Base-by-base conservation (phyloP, 1,140 invertebrate species). In the Ceratosolen fusciceps region DNA sequence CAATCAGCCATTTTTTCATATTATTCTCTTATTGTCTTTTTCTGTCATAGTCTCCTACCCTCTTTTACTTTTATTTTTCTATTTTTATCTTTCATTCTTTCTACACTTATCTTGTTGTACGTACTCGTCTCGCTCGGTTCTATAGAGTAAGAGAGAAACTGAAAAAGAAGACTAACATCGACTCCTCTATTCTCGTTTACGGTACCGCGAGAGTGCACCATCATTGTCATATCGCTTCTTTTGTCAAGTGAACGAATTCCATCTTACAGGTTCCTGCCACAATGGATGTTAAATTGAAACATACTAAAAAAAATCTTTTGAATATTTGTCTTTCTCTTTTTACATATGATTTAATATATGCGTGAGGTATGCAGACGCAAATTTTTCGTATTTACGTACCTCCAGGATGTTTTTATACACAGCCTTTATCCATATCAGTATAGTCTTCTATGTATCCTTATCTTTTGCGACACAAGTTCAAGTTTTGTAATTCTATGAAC, bases 181-280 rank as follows among this genome's bases (percentile, higher is more conserved):
- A 39, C 10, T 26, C n/a, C 60, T 79, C 81, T 77, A 74, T 82
- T 80, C 73, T 77, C 77, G 75, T 78, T 78, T 77, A 77, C 52
- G 52, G 72, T 79, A 70, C 58, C 71, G 56, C 39, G 34, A 62
- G 56, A 5, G 56, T 26, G 68, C 26, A 24, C 47, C 26, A 34
- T 16, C 19, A 34, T 21, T 39, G 34, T 82, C 83, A 72, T 88
- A 88, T 88, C 87, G 87, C 87, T 87, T 86, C 86, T 88, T 89
- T 84, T 86, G 85, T 87, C 87, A 87, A 88, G 87, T 86, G 87
- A 88, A 84, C 85, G 85, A 88, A 86, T 89, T 89, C 86, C 86
- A 86, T 81, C 83, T 85, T 86, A 81, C 81, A 79, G 82, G 75
- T 65, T 72, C 70, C 31, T 78, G 76, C 80, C 80, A 89, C 88